Conservation (phyloP, 2,113 vertebrate species). For the Coturnix japonica region DNA sequence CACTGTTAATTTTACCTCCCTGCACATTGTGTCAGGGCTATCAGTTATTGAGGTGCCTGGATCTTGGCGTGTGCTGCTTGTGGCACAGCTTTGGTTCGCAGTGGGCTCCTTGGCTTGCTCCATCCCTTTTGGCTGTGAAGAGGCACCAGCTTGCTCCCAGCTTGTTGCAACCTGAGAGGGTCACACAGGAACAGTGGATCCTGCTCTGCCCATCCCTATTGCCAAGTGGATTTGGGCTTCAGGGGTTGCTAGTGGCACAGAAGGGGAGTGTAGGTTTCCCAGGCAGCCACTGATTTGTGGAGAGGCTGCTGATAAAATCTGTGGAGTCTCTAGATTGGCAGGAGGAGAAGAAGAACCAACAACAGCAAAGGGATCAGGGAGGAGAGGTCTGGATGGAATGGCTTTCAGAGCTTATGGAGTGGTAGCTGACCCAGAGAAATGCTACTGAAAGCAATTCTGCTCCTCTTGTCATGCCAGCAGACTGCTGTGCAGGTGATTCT, state of each 20-base stretch:
- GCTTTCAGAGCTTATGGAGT: not conserved
- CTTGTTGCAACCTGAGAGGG: not conserved
- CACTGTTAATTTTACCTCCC: not conserved
- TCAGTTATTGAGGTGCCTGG: not conserved
- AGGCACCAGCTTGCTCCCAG: constrained; percentile 7
- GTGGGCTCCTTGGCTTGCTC: not conserved
- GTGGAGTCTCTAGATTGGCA: not conserved
- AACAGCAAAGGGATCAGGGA: not conserved
- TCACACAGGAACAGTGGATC: not conserved
- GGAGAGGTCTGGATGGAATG: not conserved
- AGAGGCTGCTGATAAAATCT: not conserved
- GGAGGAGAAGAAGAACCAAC: not conserved
- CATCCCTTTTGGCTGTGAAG: not conserved
- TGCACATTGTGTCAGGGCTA: not conserved
- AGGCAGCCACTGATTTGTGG: not conserved
- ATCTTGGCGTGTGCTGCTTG: not conserved
- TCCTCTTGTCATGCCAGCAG: not conserved
- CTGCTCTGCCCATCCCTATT: not conserved
- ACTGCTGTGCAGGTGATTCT: not conserved
- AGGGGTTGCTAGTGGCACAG: not conserved
- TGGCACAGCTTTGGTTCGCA: not conserved
- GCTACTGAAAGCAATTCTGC: not conserved
- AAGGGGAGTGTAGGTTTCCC: not conserved
- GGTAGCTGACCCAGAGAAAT: not conserved
- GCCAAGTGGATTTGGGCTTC: not conserved